phyloP scores from a whole-genome alignment of 2,113 vertebrate genomes.

The Cygnus buccinator region DNA sequence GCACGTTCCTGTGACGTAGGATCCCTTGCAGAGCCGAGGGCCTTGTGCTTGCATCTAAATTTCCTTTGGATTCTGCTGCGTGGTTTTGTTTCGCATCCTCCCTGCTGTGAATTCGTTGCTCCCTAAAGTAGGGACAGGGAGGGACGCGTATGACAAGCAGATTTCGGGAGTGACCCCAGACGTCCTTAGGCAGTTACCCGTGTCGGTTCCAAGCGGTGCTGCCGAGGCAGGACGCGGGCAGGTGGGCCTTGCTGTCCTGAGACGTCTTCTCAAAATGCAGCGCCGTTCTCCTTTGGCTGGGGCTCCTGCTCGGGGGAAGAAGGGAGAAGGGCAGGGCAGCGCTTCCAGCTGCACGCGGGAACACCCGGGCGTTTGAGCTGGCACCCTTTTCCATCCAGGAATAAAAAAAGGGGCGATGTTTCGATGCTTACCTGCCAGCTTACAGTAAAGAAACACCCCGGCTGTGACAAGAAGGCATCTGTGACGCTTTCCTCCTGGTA shows the following conservation, averaged over 20 bases:
- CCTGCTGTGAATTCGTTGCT: background rate
- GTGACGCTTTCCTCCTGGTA: too few relatives aligned
- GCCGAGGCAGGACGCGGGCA: accelerated
- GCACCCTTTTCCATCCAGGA: background rate
- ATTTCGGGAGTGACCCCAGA: background rate
- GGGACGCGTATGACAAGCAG: background rate
- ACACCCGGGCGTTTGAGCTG: background rate
- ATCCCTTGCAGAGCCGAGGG: background rate
- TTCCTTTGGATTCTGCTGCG: background rate
- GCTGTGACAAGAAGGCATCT: background rate
- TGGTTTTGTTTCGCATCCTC: background rate
- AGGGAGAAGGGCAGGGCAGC: background rate
- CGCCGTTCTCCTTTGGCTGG: background rate
- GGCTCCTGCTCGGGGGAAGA: accelerated
- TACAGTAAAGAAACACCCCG: background rate
- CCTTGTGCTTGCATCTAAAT: background rate
- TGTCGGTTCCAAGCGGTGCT: background rate
- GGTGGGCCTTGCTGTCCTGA: background rate
- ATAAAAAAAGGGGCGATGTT: background rate
- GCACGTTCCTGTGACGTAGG: accelerated
- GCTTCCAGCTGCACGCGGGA: background rate
- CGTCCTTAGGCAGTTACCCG: background rate
- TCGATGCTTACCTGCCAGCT: background rate
- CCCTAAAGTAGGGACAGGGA: background rate
- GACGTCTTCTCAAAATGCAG: background rate